A percentile compares a stretch with the other conserved stretches of the same genome.
Conservation (phyloP, 2,113 vertebrate genomes). For the Sapayoa aenigma region DNA sequence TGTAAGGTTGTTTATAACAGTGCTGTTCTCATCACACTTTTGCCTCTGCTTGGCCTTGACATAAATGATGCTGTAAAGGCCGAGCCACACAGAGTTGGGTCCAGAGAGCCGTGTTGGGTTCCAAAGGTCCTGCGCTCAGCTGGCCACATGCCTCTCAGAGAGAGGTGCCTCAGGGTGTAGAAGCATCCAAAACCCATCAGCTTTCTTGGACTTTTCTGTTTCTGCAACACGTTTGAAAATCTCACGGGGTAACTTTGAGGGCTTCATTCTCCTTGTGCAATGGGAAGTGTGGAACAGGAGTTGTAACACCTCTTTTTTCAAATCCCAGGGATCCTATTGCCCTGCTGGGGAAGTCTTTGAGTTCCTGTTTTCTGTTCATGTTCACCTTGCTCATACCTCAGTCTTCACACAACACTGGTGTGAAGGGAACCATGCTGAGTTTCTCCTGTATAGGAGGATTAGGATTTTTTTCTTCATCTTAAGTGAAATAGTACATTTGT, state of each 20-base stretch:
- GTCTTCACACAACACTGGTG: constrained; percentile 10
- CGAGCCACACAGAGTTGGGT: neutral
- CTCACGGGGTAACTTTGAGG: neutral
- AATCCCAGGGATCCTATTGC: neutral
- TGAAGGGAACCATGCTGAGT: neutral
- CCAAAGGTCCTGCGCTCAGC: neutral
- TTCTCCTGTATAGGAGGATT: neutral
- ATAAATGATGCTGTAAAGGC: constrained; percentile 1
- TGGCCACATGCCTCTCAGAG: neutral
- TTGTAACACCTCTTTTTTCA: neutral
- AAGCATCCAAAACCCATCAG: neutral
- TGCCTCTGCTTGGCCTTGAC: neutral
- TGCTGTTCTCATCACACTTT: neutral
- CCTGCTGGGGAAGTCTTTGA: constrained; percentile 44
- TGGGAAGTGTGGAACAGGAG: neutral
- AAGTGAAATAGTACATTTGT: neutral
- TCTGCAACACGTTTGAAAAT: neutral
- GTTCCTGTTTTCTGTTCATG: constrained; percentile 25
- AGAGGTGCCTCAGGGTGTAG: neutral
- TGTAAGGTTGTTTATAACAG: neutral
- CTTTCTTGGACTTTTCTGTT: neutral
- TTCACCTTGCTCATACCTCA: constrained; percentile 37
- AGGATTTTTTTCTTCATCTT: neutral
- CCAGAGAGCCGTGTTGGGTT: neutral
- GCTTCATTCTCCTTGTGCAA: neutral